Evolutionary conservation across 1,140 invertebrate genomes (phyloP).

Genomic region (Meloidogyne chitwoodi): DNA sequence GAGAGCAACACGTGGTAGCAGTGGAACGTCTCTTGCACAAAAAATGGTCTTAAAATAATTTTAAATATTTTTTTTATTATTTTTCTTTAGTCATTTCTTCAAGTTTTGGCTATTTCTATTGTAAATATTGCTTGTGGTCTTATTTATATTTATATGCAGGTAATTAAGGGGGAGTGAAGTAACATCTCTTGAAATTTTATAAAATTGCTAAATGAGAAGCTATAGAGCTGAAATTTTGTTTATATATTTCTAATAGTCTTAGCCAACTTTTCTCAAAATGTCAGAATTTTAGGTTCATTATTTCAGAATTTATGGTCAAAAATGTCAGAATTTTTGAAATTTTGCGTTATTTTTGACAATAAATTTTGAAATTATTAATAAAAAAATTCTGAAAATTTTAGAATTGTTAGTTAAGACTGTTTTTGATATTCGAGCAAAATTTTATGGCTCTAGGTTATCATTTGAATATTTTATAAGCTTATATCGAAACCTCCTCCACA

Average conservation of each 20-base stretch:
- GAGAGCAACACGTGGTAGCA: not conserved
- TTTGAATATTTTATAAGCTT: not conserved
- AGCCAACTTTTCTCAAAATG: not conserved
- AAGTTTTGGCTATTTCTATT: slow-evolving; percentile 19
- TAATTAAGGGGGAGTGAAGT: not conserved
- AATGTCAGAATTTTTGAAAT: not conserved
- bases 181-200: not conserved
- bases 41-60: slow-evolving; percentile 6
- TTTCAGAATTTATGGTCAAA: not conserved
- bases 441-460: not conserved
- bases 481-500: too few relatives aligned
- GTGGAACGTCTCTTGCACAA: slow-evolving; percentile 1
- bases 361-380: not conserved
- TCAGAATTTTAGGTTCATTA: not conserved
- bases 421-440: not conserved
- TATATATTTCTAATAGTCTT: not conserved
- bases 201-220: not conserved
- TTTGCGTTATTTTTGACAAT: not conserved
- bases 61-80: not conserved
- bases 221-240: not conserved
- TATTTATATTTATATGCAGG: slow-evolving; percentile 26
- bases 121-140: slow-evolving; percentile 16
- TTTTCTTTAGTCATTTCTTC: slow-evolving; percentile 17
- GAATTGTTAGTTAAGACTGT: not conserved
- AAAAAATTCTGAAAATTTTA: not conserved